Evolutionary conservation across 2,888 invertebrate genomes (phyloP).

Genomic region (Melinaea marsaeus): DNA sequence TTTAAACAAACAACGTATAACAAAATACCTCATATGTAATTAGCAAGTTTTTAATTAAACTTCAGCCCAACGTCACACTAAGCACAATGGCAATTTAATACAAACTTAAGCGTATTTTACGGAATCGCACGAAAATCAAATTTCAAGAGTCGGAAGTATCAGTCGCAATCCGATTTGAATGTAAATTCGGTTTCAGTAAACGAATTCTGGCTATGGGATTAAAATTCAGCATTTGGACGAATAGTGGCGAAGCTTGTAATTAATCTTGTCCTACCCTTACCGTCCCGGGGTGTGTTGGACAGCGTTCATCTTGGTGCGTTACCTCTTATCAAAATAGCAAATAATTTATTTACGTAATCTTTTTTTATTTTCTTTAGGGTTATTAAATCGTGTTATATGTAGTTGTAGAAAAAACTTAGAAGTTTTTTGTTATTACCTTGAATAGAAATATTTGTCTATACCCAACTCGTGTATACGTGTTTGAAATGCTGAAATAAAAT

Average conservation of each 20-base stretch:
- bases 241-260: slow-evolving; percentile 50
- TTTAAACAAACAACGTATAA: no score
- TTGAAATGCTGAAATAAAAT: no score
- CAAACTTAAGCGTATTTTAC: slow-evolving; percentile 1
- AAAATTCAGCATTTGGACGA: slow-evolving; percentile 53
- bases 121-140: slow-evolving; percentile 23
- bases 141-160: slow-evolving; percentile 22
- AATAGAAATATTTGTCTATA: no score
- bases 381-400: not conserved
- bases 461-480: no score
- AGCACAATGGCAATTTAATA: slow-evolving; percentile 1
- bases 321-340: slow-evolving; percentile 40
- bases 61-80: no score
- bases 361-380: not conserved
- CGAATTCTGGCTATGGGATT: slow-evolving; percentile 41
- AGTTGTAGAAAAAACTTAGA: no score
- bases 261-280: slow-evolving; percentile 55
- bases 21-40: no score
- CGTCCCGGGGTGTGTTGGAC: slow-evolving; percentile 37
- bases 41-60: no score
- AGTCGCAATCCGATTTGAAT: slow-evolving; percentile 39
- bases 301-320: slow-evolving; percentile 44
- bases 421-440: no score
- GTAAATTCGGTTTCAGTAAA: slow-evolving; percentile 40
- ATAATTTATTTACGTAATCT: not conserved